Evolutionary conservation across 2,113 vertebrate genomes (phyloP).

Genomic region (Pterocles burchelli): DNA sequence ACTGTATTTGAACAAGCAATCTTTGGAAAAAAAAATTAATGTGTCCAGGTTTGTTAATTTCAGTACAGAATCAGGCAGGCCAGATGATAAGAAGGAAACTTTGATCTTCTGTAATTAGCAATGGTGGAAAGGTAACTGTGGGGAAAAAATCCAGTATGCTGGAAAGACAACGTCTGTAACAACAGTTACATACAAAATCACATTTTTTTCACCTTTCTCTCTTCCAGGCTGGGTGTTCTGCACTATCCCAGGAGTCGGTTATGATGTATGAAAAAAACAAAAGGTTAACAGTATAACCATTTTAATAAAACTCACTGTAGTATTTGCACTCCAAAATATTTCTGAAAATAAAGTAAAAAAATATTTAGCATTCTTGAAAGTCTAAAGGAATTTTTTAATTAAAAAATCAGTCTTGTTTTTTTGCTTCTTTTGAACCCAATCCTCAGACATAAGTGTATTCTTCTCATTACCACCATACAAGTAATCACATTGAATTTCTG

Average conservation of each 20-base stretch:
- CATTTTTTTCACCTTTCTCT: neutral
- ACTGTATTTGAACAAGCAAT: neutral
- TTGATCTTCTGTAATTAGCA: neutral
- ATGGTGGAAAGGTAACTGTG: neutral
- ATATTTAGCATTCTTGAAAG: conserved; percentile 12
- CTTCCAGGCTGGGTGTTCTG: neutral
- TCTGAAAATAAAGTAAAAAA: conserved; percentile 50
- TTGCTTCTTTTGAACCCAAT: neutral
- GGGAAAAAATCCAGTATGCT: neutral
- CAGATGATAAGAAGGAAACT: neutral
- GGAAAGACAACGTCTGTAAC: neutral
- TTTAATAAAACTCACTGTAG: neutral
- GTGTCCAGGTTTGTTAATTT: neutral
- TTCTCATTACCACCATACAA: neutral
- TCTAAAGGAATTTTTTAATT: conserved; percentile 1
- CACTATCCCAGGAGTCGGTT: neutral
- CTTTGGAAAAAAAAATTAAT: neutral
- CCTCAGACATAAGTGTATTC: neutral
- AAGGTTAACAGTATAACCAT: neutral
- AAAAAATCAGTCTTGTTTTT: conserved; percentile 6
- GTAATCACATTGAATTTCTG: neutral
- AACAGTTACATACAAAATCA: neutral
- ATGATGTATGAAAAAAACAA: conserved; percentile 20
- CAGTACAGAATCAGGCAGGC: neutral
- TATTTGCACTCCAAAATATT: neutral